Evolutionary conservation across 1,140 invertebrate species (phyloP).

Genomic region (Calosoma granatense): DNA sequence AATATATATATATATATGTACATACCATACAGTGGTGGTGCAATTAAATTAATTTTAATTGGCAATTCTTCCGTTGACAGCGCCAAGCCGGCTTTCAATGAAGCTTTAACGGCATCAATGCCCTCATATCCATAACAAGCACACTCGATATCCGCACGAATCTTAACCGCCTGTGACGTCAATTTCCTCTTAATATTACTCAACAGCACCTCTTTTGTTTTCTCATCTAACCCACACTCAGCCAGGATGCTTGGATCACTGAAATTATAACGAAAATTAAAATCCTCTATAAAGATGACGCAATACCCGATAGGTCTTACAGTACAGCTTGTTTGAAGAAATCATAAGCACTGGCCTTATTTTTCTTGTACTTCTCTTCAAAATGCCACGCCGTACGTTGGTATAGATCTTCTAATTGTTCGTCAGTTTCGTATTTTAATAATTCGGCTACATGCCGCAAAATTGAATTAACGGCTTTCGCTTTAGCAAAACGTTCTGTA

Average conservation of each 20-base stretch:
- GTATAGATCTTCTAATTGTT: constrained; percentile 91
- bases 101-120: constrained; percentile 95
- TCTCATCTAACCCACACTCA: constrained; percentile 90
- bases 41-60: constrained; percentile 98
- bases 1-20: constrained; percentile 14
- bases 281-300: not conserved
- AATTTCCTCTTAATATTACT: constrained; percentile 94
- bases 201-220: constrained; percentile 86
- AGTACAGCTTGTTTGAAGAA: constrained; percentile 96
- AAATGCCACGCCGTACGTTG: constrained; percentile 98
- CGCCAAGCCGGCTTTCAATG: constrained; percentile 84
- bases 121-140: constrained; percentile 98
- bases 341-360: constrained; percentile 87
- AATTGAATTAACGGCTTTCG: constrained; percentile 98
- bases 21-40: constrained; percentile 89
- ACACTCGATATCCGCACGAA: constrained; percentile 95
- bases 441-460: constrained; percentile 94
- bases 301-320: constrained; percentile 48
- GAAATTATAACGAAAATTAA: constrained; percentile 26
- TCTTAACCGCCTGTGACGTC: constrained; percentile 97
- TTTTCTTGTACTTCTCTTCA: constrained; percentile 95
- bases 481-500: constrained; percentile 96
- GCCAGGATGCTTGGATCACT: constrained; percentile 89
- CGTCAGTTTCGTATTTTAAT: constrained; percentile 79
- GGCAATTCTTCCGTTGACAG: constrained; percentile 88